Evolutionary conservation across 2,797 vertebrate genomes (phyloP), one percentile per base, ranked within the genome.

Genomic region (Pitangus sulphuratus): DNA sequence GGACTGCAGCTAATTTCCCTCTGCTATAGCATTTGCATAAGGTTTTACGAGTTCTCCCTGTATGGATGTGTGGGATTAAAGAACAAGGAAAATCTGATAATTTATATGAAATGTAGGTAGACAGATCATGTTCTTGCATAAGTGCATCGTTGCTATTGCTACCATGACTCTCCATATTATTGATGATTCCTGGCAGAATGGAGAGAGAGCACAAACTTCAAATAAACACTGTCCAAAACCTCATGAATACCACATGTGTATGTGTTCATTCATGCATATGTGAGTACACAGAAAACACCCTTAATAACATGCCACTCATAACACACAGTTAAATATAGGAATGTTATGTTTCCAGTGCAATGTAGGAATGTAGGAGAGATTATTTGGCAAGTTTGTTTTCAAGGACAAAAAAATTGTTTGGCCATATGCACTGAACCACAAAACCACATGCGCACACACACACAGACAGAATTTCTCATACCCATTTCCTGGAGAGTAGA

Each of bases 401-500:
- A 61, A 80, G 45, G 19, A 12, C 13, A 64, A 57, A 28, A 61
- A 18, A 31, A 7, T 9, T 37, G 6, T 21, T 60, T 80, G 31
- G 4, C 64, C 19, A 25, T 20, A 4, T 9, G 42, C 44, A 44
- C 13, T 35, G 28, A 90, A n/a, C 12, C 39, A 44, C 26, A 65
- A 53, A 90, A 45, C 12, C 78, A 66, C 58, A 39, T 39, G 57
- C 17, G 28, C 7, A 12, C 37, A 20, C 17, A 11, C 30, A 39
- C 37, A 21, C 14, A 60, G 3, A 33, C 2, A n/a, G 22, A 61
- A 60, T 7, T 42, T 5, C 24, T 64, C 93, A 68, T 95, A 96
- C 96, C 94, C 85, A 95, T 35, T 68, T 3, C 44, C 25, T 97
- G 96, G 19, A 97, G 93, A 68, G 64, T 92, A 18, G 95, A 15